These are phyloP conservation scores for Drosophila meridiana DNA, from an alignment of 2,888 invertebrate genomes.

Conservation along the genomic window DNA sequence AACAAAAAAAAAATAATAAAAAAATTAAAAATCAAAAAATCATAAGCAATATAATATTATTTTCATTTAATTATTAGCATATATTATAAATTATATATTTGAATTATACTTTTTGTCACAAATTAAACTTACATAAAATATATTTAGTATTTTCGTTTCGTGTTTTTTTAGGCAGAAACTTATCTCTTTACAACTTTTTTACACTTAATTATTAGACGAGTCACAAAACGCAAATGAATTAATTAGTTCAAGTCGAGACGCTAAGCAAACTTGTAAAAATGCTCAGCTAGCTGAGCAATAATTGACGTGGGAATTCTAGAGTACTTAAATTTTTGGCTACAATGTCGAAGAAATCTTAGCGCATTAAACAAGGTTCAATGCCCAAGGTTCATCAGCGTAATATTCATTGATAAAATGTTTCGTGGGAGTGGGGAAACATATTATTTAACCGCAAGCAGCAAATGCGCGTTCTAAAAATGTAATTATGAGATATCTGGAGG, in stretches of 20 bases:
- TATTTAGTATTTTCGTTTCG: neutral
- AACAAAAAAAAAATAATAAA: neutral
- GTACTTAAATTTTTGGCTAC: neutral
- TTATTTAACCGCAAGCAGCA: conserved; percentile 14
- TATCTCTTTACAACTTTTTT: neutral
- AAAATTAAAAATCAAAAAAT: too few relatives aligned
- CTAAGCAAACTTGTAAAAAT: neutral
- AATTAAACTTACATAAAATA: neutral
- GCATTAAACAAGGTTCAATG: neutral
- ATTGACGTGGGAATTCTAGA: conserved; percentile 9
- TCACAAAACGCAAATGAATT: neutral
- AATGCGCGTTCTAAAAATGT: conserved; percentile 20
- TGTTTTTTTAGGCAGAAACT: neutral
- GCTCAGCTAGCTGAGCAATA: neutral
- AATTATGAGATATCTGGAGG: conserved; percentile 25
- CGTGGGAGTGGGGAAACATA: conserved; percentile 5
- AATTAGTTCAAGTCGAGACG: neutral
- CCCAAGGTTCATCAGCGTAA: conserved; percentile 2
- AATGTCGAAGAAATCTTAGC: neutral
- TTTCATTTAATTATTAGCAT: too few relatives aligned
- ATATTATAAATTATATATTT: too few relatives aligned
- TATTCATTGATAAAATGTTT: conserved; percentile 11
- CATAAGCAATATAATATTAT: too few relatives aligned
- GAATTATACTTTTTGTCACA: neutral
- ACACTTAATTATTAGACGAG: neutral